Evolutionary conservation across 2,797 vertebrate species (phyloP).

Genomic region (Apodemus agrarius): DNA sequence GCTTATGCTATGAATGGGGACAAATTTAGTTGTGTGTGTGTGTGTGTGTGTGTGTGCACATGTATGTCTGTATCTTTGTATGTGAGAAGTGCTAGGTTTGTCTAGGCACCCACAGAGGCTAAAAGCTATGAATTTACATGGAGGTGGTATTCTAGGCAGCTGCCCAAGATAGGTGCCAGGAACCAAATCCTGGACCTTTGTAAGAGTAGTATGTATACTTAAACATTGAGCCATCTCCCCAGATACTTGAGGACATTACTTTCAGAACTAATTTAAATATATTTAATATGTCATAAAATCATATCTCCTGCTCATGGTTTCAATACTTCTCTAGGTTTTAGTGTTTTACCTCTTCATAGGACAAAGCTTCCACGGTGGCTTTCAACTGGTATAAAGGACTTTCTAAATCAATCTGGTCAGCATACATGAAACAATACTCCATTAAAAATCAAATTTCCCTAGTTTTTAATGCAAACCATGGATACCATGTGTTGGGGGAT

Average conservation of each 20-base stretch:
- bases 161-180: neutral
- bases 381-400: slow-evolving; percentile 61
- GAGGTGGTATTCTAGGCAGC: neutral
- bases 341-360: neutral
- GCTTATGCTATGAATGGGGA: neutral
- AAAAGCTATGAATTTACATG: neutral
- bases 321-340: neutral
- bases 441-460: slow-evolving; percentile 73
- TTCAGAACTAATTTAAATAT: slow-evolving; percentile 1
- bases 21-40: neutral
- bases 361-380: slow-evolving; percentile 63
- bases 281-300: neutral
- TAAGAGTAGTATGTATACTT: neutral
- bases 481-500: slow-evolving; percentile 65
- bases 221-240: neutral
- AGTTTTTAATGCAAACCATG: slow-evolving; percentile 72
- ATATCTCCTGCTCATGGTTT: neutral
- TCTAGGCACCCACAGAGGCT: neutral
- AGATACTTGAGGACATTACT: neutral
- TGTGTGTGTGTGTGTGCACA: neutral
- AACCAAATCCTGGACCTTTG: neutral
- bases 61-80: neutral
- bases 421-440: slow-evolving; percentile 66
- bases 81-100: neutral
- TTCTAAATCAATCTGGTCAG: slow-evolving; percentile 77